These are phyloP conservation scores for Callorhinus ursinus DNA, from an alignment of 2,113 vertebrate genomes.

Conservation along the genomic window DNA sequence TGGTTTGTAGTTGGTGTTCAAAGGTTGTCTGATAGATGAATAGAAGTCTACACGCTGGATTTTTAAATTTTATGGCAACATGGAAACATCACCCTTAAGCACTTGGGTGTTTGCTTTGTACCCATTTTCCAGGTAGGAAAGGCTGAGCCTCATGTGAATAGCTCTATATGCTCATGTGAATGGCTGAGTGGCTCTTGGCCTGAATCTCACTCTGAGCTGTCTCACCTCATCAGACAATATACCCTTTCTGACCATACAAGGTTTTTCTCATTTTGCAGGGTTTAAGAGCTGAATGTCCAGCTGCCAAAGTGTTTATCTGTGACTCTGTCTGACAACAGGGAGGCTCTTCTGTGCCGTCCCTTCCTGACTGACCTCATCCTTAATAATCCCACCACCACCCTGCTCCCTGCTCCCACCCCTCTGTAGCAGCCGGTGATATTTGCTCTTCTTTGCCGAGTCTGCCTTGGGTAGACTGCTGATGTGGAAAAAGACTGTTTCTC, in stretches of 20 bases:
- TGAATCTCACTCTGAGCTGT: background rate
- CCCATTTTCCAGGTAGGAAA: slow-evolving; percentile 29
- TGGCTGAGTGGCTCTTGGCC: background rate
- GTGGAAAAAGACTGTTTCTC: slow-evolving; percentile 47
- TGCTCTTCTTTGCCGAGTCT: slow-evolving; percentile 18
- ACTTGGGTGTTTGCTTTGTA: background rate
- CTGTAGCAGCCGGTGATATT: background rate
- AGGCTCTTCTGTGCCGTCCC: slow-evolving; percentile 31
- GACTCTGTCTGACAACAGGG: slow-evolving; percentile 53
- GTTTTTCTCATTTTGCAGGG: slow-evolving; percentile 1
- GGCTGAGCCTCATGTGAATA: background rate
- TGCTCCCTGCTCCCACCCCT: background rate
- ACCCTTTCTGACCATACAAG: background rate
- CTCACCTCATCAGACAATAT: background rate
- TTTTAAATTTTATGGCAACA: background rate
- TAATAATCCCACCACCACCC: background rate
- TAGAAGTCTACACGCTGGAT: background rate
- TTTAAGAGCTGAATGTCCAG: slow-evolving; percentile 52
- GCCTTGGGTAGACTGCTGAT: slow-evolving; percentile 45
- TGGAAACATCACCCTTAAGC: background rate
- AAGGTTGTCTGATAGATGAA: background rate
- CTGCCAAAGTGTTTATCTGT: slow-evolving; percentile 53
- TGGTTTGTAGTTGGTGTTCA: background rate
- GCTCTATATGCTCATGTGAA: background rate
- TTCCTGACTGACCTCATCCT: slow-evolving; percentile 42